A percentile compares a stretch with the other conserved stretches of the same genome.
These are phyloP conservation scores for Plotosus lineatus DNA, from an alignment of 2,113 vertebrate genomes.

Conservation along the genomic window DNA sequence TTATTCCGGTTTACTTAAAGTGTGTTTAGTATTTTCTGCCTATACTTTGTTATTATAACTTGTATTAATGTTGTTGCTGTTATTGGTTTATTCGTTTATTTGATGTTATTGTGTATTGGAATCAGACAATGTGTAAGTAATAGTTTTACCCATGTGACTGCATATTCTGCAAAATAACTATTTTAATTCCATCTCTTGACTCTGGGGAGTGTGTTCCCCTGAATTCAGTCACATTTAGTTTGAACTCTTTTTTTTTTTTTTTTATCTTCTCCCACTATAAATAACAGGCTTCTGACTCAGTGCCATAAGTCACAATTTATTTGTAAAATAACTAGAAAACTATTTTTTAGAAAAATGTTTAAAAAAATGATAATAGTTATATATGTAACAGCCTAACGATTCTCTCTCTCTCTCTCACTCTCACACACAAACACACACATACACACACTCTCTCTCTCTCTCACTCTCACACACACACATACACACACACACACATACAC, in stretches of 20 bases:
- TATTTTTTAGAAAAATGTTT: no score
- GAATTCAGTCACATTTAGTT: constrained; percentile 63
- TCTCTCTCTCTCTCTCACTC: no score
- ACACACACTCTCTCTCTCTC: no score
- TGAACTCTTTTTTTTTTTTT: not conserved
- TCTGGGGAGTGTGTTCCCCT: constrained; percentile 53
- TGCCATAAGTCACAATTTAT: constrained; percentile 30
- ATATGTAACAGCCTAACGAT: constrained; percentile 42
- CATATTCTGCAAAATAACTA: constrained; percentile 67
- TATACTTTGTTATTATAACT: constrained; percentile 70
- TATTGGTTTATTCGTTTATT: constrained; percentile 54
- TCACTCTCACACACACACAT: no score
- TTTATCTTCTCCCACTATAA: constrained; percentile 4
- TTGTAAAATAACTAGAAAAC: constrained; percentile 24
- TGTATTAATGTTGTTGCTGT: constrained; percentile 63
- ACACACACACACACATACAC: no score
- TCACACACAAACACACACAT: no score
- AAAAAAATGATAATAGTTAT: not conserved
- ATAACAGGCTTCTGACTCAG: constrained; percentile 46
- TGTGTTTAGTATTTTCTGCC: constrained; percentile 67
- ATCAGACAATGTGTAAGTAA: constrained; percentile 69
- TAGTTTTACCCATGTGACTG: constrained; percentile 73
- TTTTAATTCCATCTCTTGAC: constrained; percentile 58
- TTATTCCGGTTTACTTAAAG: constrained; percentile 67
- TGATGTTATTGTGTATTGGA: constrained; percentile 66